Evolutionary conservation across 2,113 vertebrate species (phyloP).

Genomic region (Varanus komodoensis): DNA sequence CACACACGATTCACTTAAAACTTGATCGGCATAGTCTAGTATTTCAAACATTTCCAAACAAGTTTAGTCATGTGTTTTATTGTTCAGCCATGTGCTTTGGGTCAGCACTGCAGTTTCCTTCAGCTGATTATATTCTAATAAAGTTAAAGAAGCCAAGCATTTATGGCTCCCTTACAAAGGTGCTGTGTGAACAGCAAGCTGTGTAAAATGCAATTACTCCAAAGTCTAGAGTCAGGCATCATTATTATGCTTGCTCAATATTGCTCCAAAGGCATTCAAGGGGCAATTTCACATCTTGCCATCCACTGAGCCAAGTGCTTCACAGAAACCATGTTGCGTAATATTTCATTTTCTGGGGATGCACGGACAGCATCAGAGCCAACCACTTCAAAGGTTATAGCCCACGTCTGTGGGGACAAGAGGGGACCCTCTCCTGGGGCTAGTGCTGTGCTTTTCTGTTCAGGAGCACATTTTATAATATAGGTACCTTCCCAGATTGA

Average conservation of each 20-base stretch:
- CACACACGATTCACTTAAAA: slow-evolving; percentile 62
- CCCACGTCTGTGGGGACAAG: not conserved
- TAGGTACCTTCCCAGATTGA: not conserved
- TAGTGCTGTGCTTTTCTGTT: slow-evolving; percentile 13
- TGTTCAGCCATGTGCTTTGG: slow-evolving; percentile 53
- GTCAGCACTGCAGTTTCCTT: slow-evolving; percentile 45
- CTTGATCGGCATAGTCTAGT: slow-evolving; percentile 50
- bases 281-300: slow-evolving; percentile 55
- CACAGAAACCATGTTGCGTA: slow-evolving; percentile 50
- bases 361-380: slow-evolving; percentile 37
- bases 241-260: slow-evolving; percentile 46
- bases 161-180: slow-evolving; percentile 64
- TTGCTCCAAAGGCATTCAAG: slow-evolving; percentile 62
- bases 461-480: not conserved
- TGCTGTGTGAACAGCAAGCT: slow-evolving; percentile 54
- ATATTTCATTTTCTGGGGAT: slow-evolving; percentile 24
- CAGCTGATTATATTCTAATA: slow-evolving; percentile 65
- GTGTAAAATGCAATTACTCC: slow-evolving; percentile 40
- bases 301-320: slow-evolving; percentile 38
- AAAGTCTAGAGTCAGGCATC: slow-evolving; percentile 27
- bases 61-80: slow-evolving; percentile 61
- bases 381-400: slow-evolving; percentile 14
- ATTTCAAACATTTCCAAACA: slow-evolving; percentile 49
- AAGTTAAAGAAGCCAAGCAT: slow-evolving; percentile 64
- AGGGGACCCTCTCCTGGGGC: not conserved